Percentiles rank a stretch among this genome's conserved stretches.
Conservation (phyloP, 2,888 invertebrate genomes). For the Heteromurus nitidus region DNA sequence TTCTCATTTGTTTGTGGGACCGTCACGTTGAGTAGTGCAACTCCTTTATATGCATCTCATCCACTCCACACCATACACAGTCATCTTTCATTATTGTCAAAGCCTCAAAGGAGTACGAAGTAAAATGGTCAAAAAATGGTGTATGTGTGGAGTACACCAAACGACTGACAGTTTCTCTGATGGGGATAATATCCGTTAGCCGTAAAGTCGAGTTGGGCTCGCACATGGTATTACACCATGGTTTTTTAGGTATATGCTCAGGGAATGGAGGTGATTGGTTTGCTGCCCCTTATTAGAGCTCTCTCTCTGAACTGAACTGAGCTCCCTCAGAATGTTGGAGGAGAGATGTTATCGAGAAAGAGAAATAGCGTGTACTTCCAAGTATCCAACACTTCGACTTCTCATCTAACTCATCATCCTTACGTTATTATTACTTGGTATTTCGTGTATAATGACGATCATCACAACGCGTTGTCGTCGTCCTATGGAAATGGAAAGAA, state of each 20-base stretch:
- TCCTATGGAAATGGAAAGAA: neutral
- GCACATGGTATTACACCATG: neutral
- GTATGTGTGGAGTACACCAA: too few relatives aligned
- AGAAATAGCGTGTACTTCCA: too few relatives aligned
- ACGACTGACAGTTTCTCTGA: neutral
- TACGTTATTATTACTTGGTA: neutral
- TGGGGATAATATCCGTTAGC: neutral
- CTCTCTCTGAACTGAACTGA: neutral
- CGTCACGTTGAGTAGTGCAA: conserved; percentile 20
- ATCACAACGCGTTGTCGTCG: neutral
- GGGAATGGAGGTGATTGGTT: conserved; percentile 4
- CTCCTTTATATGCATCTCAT: neutral
- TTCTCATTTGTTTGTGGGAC: conserved; percentile 13
- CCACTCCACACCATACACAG: neutral
- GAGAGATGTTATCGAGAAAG: neutral
- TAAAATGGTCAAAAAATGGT: conserved; percentile 1
- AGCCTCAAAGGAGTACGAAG: conserved; percentile 4
- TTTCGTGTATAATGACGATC: neutral
- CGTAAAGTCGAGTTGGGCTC: neutral
- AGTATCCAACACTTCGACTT: neutral
- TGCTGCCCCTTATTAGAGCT: neutral
- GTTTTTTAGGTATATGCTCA: neutral
- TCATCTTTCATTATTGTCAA: neutral
- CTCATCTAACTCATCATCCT: too few relatives aligned
- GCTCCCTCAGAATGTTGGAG: neutral